Conservation (phyloP, 2,888 invertebrate species). For the Eristalinus sepulchralis region DNA sequence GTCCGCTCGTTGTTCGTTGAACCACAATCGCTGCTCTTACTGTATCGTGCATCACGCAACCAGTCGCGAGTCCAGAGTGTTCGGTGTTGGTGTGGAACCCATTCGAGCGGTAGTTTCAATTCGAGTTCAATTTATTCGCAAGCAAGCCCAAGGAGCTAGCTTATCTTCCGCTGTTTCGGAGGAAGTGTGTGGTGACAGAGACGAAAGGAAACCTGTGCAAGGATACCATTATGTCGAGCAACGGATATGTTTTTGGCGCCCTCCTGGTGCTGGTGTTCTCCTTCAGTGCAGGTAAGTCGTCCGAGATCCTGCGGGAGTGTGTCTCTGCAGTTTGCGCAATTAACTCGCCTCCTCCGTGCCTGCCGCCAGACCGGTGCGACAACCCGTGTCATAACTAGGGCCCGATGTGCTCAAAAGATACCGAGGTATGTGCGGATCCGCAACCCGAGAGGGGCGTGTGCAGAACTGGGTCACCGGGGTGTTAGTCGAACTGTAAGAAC, state of each 20-base stretch:
- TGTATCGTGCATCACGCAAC: neutral
- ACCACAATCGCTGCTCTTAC: neutral
- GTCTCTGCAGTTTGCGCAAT: slow-evolving; percentile 48
- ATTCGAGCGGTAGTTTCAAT: slow-evolving; percentile 16
- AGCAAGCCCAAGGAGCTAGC: neutral
- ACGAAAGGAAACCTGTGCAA: slow-evolving; percentile 13
- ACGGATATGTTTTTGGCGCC: slow-evolving; percentile 66
- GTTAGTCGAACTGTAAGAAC: slow-evolving; percentile 57
- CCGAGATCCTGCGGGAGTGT: neutral
- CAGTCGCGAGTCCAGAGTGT: slow-evolving; percentile 1
- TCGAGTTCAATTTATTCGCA: neutral
- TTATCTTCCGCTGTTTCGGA: neutral
- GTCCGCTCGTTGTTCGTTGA: neutral
- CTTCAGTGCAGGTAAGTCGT: slow-evolving; percentile 62
- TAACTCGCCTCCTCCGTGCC: slow-evolving; percentile 18
- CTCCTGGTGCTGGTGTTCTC: slow-evolving; percentile 53
- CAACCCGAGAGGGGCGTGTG: slow-evolving; percentile 19
- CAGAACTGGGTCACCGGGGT: slow-evolving; percentile 61
- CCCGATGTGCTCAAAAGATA: slow-evolving; percentile 21
- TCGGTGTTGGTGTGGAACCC: neutral
- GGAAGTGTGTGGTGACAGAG: neutral
- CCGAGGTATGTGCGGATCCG: slow-evolving; percentile 19
- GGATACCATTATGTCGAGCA: slow-evolving; percentile 58
- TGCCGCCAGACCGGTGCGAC: neutral
- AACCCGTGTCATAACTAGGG: slow-evolving; percentile 10